These are phyloP conservation scores for Procapra przewalskii DNA, from an alignment of 2,113 vertebrate species.

Conservation along the genomic window DNA sequence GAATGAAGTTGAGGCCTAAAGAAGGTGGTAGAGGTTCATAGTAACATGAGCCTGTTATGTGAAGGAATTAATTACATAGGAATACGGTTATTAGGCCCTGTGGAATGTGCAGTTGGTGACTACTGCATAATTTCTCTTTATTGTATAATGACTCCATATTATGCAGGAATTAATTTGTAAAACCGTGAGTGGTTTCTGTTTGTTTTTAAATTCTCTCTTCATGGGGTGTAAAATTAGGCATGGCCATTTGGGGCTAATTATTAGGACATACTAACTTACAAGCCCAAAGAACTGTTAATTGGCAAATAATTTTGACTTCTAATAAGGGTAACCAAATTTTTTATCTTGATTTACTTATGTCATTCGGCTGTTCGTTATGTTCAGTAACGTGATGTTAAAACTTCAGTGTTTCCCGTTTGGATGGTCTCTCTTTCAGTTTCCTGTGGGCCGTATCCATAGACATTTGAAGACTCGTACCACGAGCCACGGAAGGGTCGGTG, in stretches of 20 bases:
- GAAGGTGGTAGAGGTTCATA: background rate
- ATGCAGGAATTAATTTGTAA: background rate
- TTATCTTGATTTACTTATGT: background rate
- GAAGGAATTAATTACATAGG: background rate
- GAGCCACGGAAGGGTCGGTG: slow-evolving; percentile 96
- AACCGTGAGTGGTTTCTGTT: background rate
- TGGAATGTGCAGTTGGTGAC: background rate
- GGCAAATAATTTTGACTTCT: background rate
- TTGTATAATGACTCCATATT: background rate
- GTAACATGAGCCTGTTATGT: background rate
- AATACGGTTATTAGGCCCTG: background rate
- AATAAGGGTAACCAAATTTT: background rate
- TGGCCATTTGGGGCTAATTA: background rate
- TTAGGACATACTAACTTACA: background rate
- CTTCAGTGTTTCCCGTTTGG: background rate
- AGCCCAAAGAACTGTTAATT: background rate
- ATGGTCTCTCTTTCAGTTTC: slow-evolving; percentile 85
- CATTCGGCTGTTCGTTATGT: background rate
- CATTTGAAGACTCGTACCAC: slow-evolving; percentile 98
- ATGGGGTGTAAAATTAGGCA: background rate
- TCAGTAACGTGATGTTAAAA: background rate
- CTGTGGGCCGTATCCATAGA: slow-evolving; percentile 97
- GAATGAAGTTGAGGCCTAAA: background rate
- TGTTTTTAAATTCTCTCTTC: background rate
- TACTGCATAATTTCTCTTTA: background rate